These are phyloP conservation scores for Perdita meconis DNA, from an alignment of 2,888 invertebrate genomes.

Conservation along the genomic window DNA sequence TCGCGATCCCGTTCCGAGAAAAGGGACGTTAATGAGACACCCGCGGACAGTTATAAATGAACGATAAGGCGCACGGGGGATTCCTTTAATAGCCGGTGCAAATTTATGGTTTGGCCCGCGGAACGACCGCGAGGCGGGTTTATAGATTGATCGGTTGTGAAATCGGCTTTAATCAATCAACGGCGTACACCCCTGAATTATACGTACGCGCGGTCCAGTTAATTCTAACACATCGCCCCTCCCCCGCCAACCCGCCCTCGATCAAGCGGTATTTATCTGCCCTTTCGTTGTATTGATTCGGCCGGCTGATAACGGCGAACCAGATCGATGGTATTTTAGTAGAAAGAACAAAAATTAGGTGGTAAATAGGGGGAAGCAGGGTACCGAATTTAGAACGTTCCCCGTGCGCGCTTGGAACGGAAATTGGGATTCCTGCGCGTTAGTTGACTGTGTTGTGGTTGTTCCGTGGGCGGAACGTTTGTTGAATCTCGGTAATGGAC, in stretches of 20 bases:
- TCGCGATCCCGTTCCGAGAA: conserved; percentile 59
- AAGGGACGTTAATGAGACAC: conserved; percentile 69
- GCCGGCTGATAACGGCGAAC: conserved; percentile 44
- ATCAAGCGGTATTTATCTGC: conserved; percentile 33
- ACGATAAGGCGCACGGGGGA: conserved; percentile 63
- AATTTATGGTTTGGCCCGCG: conserved; percentile 60
- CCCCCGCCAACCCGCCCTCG: conserved; percentile 18
- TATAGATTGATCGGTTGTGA: conserved; percentile 67
- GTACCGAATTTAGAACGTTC: conserved; percentile 4
- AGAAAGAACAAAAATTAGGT: not conserved
- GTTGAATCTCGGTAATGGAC: conserved; percentile 79
- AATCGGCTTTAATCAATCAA: conserved; percentile 66
- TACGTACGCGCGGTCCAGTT: conserved; percentile 41
- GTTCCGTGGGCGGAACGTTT: conserved; percentile 53
- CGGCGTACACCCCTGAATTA: conserved; percentile 48
- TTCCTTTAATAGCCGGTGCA: conserved; percentile 66
- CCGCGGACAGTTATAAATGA: conserved; percentile 72
- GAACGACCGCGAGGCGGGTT: conserved; percentile 41
- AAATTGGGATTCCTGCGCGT: conserved; percentile 43
- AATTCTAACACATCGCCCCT: conserved; percentile 61
- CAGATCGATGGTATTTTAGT: conserved; percentile 16
- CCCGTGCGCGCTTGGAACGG: conserved; percentile 11
- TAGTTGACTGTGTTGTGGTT: conserved; percentile 34
- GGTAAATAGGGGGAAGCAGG: not conserved
- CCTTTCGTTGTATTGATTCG: conserved; percentile 50